Base-by-base conservation (phyloP, 64 coral and sea anemone species). In the Platygyra sinensis region DNA sequence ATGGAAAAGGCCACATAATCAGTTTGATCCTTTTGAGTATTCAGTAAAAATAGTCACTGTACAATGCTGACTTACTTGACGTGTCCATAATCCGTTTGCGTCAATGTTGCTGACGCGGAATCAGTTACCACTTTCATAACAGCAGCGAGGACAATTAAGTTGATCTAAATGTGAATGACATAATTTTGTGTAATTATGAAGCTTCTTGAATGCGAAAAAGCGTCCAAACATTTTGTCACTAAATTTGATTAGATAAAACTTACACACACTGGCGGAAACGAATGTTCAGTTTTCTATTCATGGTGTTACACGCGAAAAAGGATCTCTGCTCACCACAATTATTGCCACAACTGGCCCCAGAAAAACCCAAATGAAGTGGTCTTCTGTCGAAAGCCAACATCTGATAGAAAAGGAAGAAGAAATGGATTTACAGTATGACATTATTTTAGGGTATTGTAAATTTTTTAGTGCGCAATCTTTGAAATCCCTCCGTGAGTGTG, bases 281-380 rank as follows among this genome's bases (percentile, higher is more conserved):
- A 46, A 46, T 46, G 42, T 46, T 46, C 3, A n/a, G n/a, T 46
- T 46, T 46, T 2, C 42, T 46, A 46, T 5, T 46, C 42, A 8
- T 46, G 42, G 42, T 46, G 25, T 8, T 69, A 22, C 3, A 27
- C 22, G 29, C 4, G 17, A 65, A 65, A 17, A 69, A 3, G 65
- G 25, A 25, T 25, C 65, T 24, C 10, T 33, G 17, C 72, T 74
- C 72, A 74, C 72, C 72, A 74, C 72, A 33, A 74, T 74, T 11
- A 74, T 31, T 39, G 31, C 29, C 14, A 74, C 31, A 74, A 74
- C 30, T 36, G 72, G 72, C 72, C 30, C 72, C 31, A 74, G 72
- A 38, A 74, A 74, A 19, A 38, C 72, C 72, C 72, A 74, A 74
- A 74, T 74, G 15, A 74, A 74, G 6, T 74, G 72, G 17, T 74